Base-by-base conservation (phyloP, 2,888 invertebrate species). In the Philhelius pedissequus region DNA sequence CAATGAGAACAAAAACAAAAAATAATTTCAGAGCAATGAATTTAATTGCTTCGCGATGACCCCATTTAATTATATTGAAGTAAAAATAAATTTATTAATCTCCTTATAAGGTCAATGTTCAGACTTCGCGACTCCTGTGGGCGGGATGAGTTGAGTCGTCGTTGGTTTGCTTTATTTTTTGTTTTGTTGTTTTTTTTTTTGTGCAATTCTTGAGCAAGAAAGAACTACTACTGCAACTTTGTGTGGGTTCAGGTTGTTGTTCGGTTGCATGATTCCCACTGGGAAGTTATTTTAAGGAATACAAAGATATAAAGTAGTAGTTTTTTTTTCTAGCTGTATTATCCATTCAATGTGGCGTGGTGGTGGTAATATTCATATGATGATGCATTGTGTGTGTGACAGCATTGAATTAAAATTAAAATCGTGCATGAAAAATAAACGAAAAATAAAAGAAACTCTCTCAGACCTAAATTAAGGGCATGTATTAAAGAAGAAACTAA, bases 101-200 rank as follows among this genome's bases (percentile, higher is more conserved):
- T 35, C 75, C 75, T 35, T 75, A 38, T 58, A 68, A 75, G 75
- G 75, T 75, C 66, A 75, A 68, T 48, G 75, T 30, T 48, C 75
- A 68, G 58, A 27, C 15, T 30, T 13, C 11, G 56, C 30, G 40
- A 30, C 25, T 75, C n/a, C 25, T 48, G 68, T 75, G 48, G 75
- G 75, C 56, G 58, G 66, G 62, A 73, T 54, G 15, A 40, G 58
- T 15, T 58, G 30, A n/a, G n/a, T n/a, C n/a, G n/a, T n/a, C n/a
- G n/a, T n/a, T n/a, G n/a, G 43, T 8, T 43, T 15, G 18, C 13
- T 35, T 56, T 15, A n/a, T n/a, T n/a, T n/a, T n/a, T n/a, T n/a
- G n/a, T n/a, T n/a, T 38, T 27, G 60, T 60, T 43, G n/a, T 9
- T 60, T 27, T 15, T 43, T 32, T 32, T 30, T 18, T 15, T 32